Evolutionary conservation across 2,797 vertebrate genomes (phyloP), one percentile per base, ranked within the genome.

Genomic region (Nyctalus aviator): DNA sequence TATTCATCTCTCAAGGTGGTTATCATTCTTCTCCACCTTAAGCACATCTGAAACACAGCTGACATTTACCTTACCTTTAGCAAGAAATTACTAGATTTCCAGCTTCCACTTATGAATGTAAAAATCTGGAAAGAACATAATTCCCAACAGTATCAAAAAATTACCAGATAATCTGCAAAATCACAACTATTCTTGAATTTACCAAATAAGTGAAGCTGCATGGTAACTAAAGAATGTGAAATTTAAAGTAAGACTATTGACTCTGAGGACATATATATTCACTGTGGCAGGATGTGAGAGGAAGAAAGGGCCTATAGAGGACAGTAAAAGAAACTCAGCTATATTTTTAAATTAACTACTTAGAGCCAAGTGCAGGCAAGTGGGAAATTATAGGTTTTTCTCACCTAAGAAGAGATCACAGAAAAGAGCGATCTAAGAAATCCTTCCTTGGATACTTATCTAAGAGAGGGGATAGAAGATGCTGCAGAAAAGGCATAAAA

Each of bases 131-230:
- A 72, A 93, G 27, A 55, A 2, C 17, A 9, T 83, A 15, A 44
- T 12, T 30, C 14, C 46, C 62, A 81, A 50, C 21, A 23, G 69
- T 76, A 23, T 25, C 59, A 32, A 91, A 88, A 86, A 64, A 23
- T 11, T 17, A 57, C n/a, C 50, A 90, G 57, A 78, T 53, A 76
- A 72, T 81, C 30, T 71, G 11, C 18, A 85, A 88, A 71, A 71
- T 81, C 18, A 78, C 66, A 75, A 27, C 46, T 84, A 35, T 81
- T 75, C n/a, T 84, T 91, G 30, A 93, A 69, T 8, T 84, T 44
- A 68, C 12, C 30, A 75, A 68, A 57, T 20, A 73, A 90, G 27
- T 53, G 1, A 81, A 41, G 55, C 62, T 12, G 68, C 6, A 46
- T 62, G 82, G 4, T 8, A 44, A 83, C 35, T 35, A 88, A 76